Evolutionary conservation across 2,888 invertebrate genomes (phyloP).

Genomic region (Caenorhabditis sp.): DNA sequence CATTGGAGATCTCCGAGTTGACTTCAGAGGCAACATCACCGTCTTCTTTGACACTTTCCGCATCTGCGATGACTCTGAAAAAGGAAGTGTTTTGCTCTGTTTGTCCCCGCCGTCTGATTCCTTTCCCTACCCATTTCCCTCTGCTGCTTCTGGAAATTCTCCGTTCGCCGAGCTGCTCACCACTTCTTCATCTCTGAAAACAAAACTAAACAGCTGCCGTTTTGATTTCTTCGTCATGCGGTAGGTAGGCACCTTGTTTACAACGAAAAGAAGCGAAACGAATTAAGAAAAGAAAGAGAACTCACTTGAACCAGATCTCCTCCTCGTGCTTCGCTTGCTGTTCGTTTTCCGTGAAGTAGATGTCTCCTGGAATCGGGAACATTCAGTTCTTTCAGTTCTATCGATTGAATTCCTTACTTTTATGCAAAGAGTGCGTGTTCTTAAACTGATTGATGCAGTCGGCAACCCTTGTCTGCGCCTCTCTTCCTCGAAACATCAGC

Average conservation of each 20-base stretch:
- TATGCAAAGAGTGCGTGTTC: slow-evolving; percentile 29
- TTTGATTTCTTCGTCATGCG: slow-evolving; percentile 11
- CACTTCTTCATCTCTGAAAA: slow-evolving; percentile 44
- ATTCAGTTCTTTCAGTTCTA: not conserved
- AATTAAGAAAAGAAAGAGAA: slow-evolving; percentile 13
- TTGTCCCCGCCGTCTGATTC: not conserved
- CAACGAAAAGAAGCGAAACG: slow-evolving; percentile 2
- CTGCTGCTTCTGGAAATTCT: slow-evolving; percentile 22
- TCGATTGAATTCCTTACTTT: slow-evolving; percentile 23
- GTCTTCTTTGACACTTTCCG: not conserved
- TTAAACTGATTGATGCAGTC: slow-evolving; percentile 28
- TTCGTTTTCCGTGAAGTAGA: slow-evolving; percentile 39
- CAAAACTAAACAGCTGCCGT: slow-evolving; percentile 27
- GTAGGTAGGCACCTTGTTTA: slow-evolving; percentile 19
- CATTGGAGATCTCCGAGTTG: slow-evolving; percentile 1
- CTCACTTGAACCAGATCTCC: slow-evolving; percentile 45
- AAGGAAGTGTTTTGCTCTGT: not conserved
- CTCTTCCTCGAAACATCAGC: slow-evolving; percentile 34
- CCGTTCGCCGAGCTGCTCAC: slow-evolving; percentile 28
- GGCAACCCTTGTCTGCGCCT: slow-evolving; percentile 26
- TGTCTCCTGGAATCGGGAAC: slow-evolving; percentile 38
- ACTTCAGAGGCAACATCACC: not conserved
- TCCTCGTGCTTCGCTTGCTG: slow-evolving; percentile 36
- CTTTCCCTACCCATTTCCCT: slow-evolving; percentile 15
- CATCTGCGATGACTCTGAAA: not conserved